These are phyloP conservation scores for Bos indicus DNA, from an alignment of 2,113 vertebrate genomes.

Conservation along the genomic window DNA sequence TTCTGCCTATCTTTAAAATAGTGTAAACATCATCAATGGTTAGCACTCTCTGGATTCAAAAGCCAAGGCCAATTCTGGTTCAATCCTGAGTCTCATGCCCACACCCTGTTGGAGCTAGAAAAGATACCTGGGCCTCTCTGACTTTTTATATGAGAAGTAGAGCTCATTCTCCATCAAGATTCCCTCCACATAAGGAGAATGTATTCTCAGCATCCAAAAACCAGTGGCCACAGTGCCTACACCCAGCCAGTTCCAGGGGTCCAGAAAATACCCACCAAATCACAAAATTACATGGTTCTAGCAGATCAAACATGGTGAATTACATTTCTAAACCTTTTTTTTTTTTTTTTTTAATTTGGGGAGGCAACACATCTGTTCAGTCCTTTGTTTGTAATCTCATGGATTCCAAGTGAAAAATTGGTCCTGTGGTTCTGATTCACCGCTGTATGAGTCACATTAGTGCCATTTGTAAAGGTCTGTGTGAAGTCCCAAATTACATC, in stretches of 20 bases:
- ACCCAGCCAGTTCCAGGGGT: neutral
- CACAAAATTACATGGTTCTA: neutral
- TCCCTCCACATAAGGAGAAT: neutral
- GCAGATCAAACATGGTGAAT: neutral
- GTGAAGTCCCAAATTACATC: conserved; percentile 16
- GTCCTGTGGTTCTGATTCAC: conserved; percentile 9
- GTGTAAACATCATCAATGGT: neutral
- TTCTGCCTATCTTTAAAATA: neutral
- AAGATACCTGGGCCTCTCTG: neutral
- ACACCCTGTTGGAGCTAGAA: neutral
- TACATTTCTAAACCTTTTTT: neutral
- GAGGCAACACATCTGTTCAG: neutral
- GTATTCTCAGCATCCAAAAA: neutral
- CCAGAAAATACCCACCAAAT: neutral
- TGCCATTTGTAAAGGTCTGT: neutral
- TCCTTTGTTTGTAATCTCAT: neutral
- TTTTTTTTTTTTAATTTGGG: neutral
- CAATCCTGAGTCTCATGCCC: neutral
- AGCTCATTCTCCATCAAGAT: neutral
- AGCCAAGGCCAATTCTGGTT: neutral
- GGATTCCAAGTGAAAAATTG: neutral
- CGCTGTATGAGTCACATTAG: neutral
- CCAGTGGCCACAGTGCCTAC: neutral
- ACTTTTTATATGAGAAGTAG: neutral
- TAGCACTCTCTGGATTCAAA: neutral